Evolutionary conservation across 1,140 invertebrate genomes (phyloP), one percentile per base, ranked within the genome.

Genomic region (Euglossa dilemma): DNA sequence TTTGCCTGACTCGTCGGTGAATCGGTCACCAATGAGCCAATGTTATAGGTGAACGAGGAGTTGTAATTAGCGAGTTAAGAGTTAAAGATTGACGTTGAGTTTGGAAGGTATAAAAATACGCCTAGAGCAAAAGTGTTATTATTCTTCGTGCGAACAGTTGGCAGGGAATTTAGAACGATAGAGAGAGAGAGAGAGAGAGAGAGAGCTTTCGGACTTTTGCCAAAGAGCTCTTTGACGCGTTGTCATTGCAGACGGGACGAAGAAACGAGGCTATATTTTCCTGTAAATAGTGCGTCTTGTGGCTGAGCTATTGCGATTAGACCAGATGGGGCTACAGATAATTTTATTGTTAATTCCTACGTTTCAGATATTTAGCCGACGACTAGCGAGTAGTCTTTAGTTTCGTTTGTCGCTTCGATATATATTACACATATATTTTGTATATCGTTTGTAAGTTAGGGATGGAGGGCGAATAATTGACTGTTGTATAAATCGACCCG

Each of bases 401-500:
- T 79, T 83, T 61, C 76, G 23, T 70, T 83, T 83, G 16, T 79
- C 47, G 75, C 81, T 78, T 83, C 64, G 57, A 83, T 52, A 64
- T 79, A 83, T 79, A 75, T 64, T 64, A 71, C 25, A 73, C 59
- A 72, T 84, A 84, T 80, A 80, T 84, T 84, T 80, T 84, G 59
- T 84, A 84, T 80, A 80, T 72, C 69, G 76, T 80, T 84, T 80
- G 67, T 84, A 84, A 66, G 69, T 71, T 72, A 66, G 52, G 3
- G 57, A 52, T 6, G 54, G 61, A 9, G 59, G 18, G 63, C 4
- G 36, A 59, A 84, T 84, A 70, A 80, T 23, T 36, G 59, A 82
- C 63, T 28, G 86, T 88, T 87, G 66, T 85, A 78, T 75, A 85
- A 74, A 80, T 72, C 25, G 45, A 47, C 61, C 43, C 69, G 70